Conservation (phyloP, 1,140 invertebrate genomes). For the Caerostris darwini region DNA sequence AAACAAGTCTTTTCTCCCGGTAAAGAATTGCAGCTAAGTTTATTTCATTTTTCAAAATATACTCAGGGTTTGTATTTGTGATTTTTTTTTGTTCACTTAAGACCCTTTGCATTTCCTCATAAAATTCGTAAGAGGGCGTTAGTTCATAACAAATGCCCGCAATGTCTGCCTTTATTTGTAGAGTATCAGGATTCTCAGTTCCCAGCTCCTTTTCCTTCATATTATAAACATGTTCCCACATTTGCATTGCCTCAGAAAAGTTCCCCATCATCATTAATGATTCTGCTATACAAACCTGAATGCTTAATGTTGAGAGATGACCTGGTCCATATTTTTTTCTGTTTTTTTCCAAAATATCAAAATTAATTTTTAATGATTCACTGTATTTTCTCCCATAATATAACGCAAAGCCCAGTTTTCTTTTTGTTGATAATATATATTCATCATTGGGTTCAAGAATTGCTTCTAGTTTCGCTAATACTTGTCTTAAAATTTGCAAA, state of each 20-base stretch:
- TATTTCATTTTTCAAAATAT: too few relatives aligned
- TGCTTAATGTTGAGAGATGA: neutral
- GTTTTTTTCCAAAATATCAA: neutral
- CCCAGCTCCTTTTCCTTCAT: neutral
- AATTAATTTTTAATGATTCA: neutral
- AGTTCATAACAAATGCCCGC: too few relatives aligned
- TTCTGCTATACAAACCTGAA: neutral
- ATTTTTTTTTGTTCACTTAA: too few relatives aligned
- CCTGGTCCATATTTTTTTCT: neutral
- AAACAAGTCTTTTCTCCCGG: too few relatives aligned
- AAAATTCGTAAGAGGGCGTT: too few relatives aligned
- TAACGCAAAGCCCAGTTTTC: neutral
- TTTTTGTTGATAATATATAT: neutral
- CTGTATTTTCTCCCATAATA: too few relatives aligned
- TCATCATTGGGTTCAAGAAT: neutral
- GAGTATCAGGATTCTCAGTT: too few relatives aligned
- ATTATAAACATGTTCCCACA: neutral
- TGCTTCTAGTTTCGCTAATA: neutral
- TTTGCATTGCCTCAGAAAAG: neutral
- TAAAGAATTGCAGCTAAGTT: too few relatives aligned
- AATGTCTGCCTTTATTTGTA: too few relatives aligned
- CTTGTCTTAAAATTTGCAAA: neutral
- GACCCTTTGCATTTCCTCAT: too few relatives aligned
- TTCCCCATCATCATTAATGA: neutral
- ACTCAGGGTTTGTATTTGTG: too few relatives aligned